phyloP scores from a whole-genome alignment of 2,113 vertebrate species.

The Neodontobutis hainanensis region DNA sequence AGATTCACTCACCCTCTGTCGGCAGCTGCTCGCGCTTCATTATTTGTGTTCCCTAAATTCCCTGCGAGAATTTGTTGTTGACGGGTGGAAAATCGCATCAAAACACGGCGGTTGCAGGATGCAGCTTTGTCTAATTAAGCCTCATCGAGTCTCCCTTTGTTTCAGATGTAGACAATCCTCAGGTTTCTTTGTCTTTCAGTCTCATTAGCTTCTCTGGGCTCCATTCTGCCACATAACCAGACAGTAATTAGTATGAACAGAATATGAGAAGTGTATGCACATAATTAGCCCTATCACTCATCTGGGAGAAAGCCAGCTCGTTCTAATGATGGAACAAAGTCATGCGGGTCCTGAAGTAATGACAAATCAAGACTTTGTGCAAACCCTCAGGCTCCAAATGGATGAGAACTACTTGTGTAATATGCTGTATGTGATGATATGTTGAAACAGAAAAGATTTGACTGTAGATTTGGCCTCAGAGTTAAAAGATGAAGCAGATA shows the following conservation, averaged over 20 bases:
- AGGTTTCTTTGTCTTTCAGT: conserved; percentile 44
- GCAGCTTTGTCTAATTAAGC: conserved; percentile 55
- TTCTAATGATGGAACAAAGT: conserved; percentile 19
- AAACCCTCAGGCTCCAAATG: neutral
- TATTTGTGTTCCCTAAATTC: conserved; percentile 36
- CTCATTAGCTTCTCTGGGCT: conserved; percentile 43
- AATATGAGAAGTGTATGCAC: conserved; percentile 30
- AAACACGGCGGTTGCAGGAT: conserved; percentile 46
- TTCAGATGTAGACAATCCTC: conserved; percentile 45
- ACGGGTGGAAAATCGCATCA: conserved; percentile 32
- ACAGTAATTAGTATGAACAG: conserved; percentile 34
- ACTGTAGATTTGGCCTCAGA: neutral
- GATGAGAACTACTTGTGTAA: neutral
- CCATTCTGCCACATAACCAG: conserved; percentile 13
- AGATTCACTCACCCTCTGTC: conserved; percentile 36
- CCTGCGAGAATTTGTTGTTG: conserved; percentile 44
- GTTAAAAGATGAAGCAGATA: conserved; percentile 31
- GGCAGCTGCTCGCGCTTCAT: conserved; percentile 25
- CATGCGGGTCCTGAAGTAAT: conserved; percentile 5
- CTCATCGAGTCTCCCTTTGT: conserved; percentile 44
- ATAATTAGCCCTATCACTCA: conserved; percentile 39
- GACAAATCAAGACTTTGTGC: neutral
- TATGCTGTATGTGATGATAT: neutral
- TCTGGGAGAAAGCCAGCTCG: conserved; percentile 22
- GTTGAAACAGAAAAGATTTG: neutral